A percentile compares a stretch with the other conserved stretches of the same genome.
These are phyloP conservation scores for Antheraea pernyi DNA, from an alignment of 1,140 invertebrate genomes.

Conservation along the genomic window DNA sequence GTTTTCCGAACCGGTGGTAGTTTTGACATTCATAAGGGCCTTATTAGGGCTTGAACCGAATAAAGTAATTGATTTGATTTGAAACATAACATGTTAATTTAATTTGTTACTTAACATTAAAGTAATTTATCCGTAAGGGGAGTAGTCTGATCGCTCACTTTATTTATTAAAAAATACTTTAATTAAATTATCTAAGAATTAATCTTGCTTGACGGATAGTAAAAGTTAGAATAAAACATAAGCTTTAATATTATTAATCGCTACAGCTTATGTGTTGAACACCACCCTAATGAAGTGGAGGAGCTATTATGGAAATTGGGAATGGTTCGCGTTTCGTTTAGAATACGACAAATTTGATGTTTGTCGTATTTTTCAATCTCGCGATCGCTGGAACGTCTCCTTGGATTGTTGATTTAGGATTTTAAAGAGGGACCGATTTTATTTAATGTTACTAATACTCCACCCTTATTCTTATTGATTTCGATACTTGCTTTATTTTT, in stretches of 20 bases:
- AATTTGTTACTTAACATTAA: too few relatives aligned
- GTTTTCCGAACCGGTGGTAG: too few relatives aligned
- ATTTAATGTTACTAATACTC: slow-evolving; percentile 28
- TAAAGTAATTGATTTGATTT: too few relatives aligned
- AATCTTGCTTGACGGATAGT: too few relatives aligned
- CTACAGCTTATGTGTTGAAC: not conserved
- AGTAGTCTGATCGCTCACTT: too few relatives aligned
- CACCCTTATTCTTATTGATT: not conserved
- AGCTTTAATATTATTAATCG: not conserved
- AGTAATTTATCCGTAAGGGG: too few relatives aligned
- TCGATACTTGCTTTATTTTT: not conserved
- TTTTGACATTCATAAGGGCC: too few relatives aligned
- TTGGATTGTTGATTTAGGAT: slow-evolving; percentile 53
- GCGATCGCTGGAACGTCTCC: slow-evolving; percentile 26
- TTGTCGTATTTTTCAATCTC: slow-evolving; percentile 55
- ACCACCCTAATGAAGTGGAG: slow-evolving; percentile 50
- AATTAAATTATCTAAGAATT: too few relatives aligned
- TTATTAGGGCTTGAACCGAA: too few relatives aligned
- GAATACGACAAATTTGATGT: slow-evolving; percentile 63
- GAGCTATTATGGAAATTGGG: slow-evolving; percentile 66
- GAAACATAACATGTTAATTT: too few relatives aligned
- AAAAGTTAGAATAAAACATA: too few relatives aligned
- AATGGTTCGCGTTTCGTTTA: slow-evolving; percentile 40
- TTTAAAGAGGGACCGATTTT: slow-evolving; percentile 33
- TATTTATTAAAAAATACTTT: too few relatives aligned